phyloP scores from a whole-genome alignment of 2,888 invertebrate species.

The Eucriotettix oculatus region DNA sequence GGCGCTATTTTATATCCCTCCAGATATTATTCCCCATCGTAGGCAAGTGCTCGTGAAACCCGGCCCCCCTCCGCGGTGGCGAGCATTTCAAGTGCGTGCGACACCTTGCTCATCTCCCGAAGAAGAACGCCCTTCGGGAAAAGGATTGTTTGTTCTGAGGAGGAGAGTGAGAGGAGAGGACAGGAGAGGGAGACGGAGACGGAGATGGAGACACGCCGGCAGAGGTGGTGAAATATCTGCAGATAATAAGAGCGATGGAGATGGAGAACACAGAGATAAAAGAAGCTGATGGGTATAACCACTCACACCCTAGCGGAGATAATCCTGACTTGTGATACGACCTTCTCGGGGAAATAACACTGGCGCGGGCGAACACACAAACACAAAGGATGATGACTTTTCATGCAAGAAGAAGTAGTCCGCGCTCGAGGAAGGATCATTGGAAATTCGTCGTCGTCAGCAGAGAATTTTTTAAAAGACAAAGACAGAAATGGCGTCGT shows the following conservation, averaged over 20 bases:
- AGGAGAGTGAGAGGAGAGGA: background rate
- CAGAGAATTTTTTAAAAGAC: background rate
- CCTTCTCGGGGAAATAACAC: constrained; percentile 4
- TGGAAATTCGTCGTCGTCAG: constrained; percentile 7
- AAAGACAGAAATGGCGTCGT: no score
- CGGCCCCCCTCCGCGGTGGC: background rate
- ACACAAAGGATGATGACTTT: constrained; percentile 7
- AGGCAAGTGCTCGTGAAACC: background rate
- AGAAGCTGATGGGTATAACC: background rate
- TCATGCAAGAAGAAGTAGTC: constrained; percentile 8
- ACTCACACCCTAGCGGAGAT: constrained; percentile 1
- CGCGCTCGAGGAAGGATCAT: constrained; percentile 2
- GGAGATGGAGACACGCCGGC: background rate
- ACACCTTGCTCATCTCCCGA: background rate
- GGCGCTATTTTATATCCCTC: constrained; percentile 2
- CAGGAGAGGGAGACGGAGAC: background rate
- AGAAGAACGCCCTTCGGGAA: no score
- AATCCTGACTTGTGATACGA: constrained; percentile 8
- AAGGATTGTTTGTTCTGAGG: background rate
- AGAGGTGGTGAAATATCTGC: no score
- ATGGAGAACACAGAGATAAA: background rate
- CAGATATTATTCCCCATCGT: constrained; percentile 1
- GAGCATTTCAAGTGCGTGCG: background rate
- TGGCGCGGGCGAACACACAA: background rate
- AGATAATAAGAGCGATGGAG: background rate